These are phyloP conservation scores for Semnornis frantzii DNA, from an alignment of 2,113 vertebrate genomes.

Conservation along the genomic window DNA sequence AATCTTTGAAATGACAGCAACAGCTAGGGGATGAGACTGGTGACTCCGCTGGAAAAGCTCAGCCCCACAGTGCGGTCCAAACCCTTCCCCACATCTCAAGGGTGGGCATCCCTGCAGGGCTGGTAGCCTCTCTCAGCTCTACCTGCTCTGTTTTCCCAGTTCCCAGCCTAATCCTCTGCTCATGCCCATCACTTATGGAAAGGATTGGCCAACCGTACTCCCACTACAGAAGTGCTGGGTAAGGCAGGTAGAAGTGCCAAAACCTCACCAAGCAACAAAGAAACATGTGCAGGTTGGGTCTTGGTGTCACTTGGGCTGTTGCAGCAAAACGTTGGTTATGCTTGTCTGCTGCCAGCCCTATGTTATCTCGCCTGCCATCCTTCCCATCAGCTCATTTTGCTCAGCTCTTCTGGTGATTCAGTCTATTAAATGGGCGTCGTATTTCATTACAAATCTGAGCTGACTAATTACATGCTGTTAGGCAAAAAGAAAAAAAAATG, in stretches of 20 bases:
- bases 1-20: not conserved
- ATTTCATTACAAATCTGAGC: slow-evolving; percentile 11
- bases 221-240: rapidly evolving
- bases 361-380: slow-evolving; percentile 26
- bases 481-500: slow-evolving; percentile 3
- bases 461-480: slow-evolving; percentile 42
- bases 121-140: not conserved
- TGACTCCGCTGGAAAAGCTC: rapidly evolving
- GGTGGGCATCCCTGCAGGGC: not conserved
- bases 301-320: not conserved
- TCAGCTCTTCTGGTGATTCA: slow-evolving; percentile 1
- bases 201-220: not conserved
- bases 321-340: not conserved
- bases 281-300: not conserved
- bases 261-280: not conserved
- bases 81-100: not conserved
- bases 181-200: not conserved
- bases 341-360: not conserved
- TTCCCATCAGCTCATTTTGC: not conserved
- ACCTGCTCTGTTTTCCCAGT: not conserved
- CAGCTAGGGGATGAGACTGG: rapidly evolving
- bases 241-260: not conserved
- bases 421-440: slow-evolving; percentile 20
- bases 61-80: rapidly evolving
- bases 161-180: not conserved